A percentile compares a stretch with the other conserved stretches of the same genome.
These are phyloP conservation scores for Pachycephus smyrnensis DNA, from an alignment of 2,888 invertebrate species.

Conservation along the genomic window DNA sequence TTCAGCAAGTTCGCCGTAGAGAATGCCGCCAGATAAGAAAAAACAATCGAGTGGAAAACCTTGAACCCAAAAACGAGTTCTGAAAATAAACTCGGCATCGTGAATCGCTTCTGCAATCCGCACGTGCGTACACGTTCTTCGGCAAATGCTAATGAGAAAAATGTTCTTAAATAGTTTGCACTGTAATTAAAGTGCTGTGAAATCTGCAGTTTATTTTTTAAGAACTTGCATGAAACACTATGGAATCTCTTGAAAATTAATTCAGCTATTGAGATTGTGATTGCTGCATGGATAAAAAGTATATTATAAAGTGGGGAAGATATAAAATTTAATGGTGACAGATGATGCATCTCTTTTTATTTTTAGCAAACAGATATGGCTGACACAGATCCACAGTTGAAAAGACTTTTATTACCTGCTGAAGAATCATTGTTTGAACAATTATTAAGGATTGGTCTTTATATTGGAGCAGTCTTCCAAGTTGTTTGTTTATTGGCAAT, in stretches of 20 bases:
- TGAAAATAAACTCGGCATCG: constrained; percentile 18
- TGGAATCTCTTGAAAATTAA: neutral
- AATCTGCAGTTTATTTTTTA: neutral
- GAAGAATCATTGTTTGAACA: constrained; percentile 62
- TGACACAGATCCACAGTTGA: constrained; percentile 60
- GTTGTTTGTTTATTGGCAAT: constrained; percentile 85
- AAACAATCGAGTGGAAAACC: constrained; percentile 29
- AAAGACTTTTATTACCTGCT: constrained; percentile 59
- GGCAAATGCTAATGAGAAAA: neutral
- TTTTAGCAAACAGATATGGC: constrained; percentile 44
- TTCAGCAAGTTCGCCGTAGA: neutral
- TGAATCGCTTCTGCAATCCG: constrained; percentile 5
- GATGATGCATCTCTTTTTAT: neutral
- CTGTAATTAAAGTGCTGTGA: neutral
- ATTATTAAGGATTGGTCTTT: constrained; percentile 73
- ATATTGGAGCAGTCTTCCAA: constrained; percentile 90
- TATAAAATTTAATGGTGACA: neutral
- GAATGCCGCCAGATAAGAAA: constrained; percentile 25
- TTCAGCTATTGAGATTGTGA: neutral
- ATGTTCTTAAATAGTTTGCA: neutral
- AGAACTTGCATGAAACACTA: neutral
- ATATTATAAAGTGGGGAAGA: no score
- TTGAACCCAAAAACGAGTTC: constrained; percentile 28
- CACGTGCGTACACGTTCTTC: neutral
- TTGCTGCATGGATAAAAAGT: neutral